Evolutionary conservation across 2,113 vertebrate species (phyloP).

Genomic region (Centropristis striata): DNA sequence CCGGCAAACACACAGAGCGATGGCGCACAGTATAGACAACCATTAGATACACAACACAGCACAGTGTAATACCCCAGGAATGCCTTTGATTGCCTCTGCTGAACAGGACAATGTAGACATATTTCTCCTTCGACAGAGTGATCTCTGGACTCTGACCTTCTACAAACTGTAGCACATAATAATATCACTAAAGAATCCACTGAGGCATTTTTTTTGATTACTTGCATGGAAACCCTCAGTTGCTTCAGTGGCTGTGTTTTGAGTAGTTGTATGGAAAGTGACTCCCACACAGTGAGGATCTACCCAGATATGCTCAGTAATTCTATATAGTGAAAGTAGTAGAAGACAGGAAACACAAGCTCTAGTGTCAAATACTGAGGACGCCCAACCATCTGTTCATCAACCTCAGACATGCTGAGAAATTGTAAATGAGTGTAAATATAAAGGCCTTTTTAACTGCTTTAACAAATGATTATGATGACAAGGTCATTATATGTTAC

Average conservation of each 20-base stretch:
- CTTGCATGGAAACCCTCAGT: not conserved
- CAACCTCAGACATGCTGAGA: not conserved
- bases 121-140: not conserved
- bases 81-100: conserved; percentile 44
- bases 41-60: conserved; percentile 53
- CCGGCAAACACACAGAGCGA: conserved; percentile 17
- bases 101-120: not conserved
- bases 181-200: not conserved
- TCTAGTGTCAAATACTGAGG: not conserved
- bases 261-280: not conserved
- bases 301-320: not conserved
- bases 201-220: not conserved
- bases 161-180: not conserved
- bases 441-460: not conserved
- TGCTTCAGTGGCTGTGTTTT: not conserved
- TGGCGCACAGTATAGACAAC: conserved; percentile 11
- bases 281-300: not conserved
- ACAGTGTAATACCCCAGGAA: conserved; percentile 53
- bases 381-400: not conserved
- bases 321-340: not conserved
- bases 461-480: not conserved
- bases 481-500: not conserved
- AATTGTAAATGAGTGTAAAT: not conserved
- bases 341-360: too few species aligned
- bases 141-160: conserved; percentile 1